Evolutionary conservation across 2,888 invertebrate species (phyloP), one percentile per base, ranked within the genome.

Genomic region (Meta bourneti): DNA sequence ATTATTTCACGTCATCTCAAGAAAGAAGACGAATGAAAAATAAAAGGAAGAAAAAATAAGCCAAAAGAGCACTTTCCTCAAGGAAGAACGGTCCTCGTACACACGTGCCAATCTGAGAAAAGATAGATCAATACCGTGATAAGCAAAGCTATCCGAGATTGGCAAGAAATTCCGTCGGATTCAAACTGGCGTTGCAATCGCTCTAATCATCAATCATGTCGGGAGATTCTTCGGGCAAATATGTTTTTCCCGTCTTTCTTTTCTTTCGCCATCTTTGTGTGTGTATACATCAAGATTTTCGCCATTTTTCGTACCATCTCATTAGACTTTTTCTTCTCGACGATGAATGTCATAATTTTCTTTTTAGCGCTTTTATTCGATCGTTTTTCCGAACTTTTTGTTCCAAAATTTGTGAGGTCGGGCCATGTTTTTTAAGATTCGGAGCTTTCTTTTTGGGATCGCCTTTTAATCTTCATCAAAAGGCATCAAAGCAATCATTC

Each of bases 201-300:
- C 81, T 72, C 49, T 87, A 91, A 91, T 86, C 91, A 91, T 91
- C 91, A 91, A 91, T 91, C 91, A 91, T 82, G 72, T 74, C 71
- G 19, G 75, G 87, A 87, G 75, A 84, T 84, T 90, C 71, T 34
- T 79, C 78, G 54, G 71, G 82, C 91, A 91, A 91, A 87, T 91
- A 91, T 87, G 91, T 82, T 91, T 87, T 82, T 82, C 51, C 54
- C 19, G 4, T 72, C 75, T 48, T 16, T 71, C 34, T 19, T 16
- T 78, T 86, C 69, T 78, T 69, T 86, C 52, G 11, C 34, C 70
- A 70, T 83, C 72, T 72, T 61, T 77, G 54, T 75, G 85, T 82
- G 71, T 71, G 20, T 16, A 70, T 70, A 70, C 69, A 75, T 85
- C 85, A 83, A 77, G 70, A 88, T 80, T 71, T 80, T 71, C 48